These are phyloP conservation scores for Melanocharis versteri DNA, from an alignment of 2,113 vertebrate genomes.

Conservation along the genomic window DNA sequence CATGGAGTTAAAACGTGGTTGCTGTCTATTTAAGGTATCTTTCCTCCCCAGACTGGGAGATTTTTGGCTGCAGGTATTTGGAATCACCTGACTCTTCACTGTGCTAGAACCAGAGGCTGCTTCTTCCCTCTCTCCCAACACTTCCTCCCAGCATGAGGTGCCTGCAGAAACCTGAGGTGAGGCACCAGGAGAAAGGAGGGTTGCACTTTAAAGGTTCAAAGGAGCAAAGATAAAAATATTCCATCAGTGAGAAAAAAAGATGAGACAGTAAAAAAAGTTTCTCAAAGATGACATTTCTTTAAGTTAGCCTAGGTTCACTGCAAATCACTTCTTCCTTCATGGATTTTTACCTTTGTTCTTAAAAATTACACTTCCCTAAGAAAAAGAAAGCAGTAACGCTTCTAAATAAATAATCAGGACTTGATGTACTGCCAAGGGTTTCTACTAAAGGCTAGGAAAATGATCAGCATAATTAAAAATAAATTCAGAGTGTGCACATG, in stretches of 20 bases:
- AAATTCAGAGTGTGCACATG: conserved; percentile 31
- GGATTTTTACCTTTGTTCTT: conserved; percentile 34
- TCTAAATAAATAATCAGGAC: conserved; percentile 67
- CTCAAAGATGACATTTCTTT: not conserved
- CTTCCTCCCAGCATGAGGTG: not conserved
- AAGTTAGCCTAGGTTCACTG: not conserved
- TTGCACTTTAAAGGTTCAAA: not conserved
- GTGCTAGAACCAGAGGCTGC: not conserved
- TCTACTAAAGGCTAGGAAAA: conserved; percentile 56
- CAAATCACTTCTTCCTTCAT: not conserved
- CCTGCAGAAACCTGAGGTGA: not conserved
- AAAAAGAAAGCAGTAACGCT: conserved; percentile 42
- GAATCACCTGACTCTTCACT: not conserved
- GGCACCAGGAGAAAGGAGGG: not conserved
- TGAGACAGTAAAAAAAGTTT: not conserved
- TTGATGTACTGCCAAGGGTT: conserved; percentile 62
- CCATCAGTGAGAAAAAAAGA: not conserved
- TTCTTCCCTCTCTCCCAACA: not conserved
- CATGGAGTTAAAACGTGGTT: not conserved
- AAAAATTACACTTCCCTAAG: conserved; percentile 19
- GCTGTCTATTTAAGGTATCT: not conserved
- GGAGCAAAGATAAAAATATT: not conserved
- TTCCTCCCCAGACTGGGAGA: not conserved
- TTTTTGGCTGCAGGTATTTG: not conserved
- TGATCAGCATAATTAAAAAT: conserved; percentile 64